Conservation (phyloP, 2,113 vertebrate genomes). For the Xenopus laevis region DNA sequence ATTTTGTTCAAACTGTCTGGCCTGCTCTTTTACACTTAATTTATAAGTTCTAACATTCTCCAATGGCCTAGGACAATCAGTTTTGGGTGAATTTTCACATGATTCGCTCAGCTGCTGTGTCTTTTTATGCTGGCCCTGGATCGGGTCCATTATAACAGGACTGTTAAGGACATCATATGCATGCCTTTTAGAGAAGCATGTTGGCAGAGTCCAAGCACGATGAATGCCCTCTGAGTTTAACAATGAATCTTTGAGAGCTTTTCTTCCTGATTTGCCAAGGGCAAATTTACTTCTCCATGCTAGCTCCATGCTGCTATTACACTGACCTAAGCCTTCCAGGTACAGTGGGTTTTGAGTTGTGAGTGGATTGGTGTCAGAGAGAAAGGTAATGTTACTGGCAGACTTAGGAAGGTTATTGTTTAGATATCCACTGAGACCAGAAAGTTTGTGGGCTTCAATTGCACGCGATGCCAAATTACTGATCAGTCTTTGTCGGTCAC, state of each 20-base stretch:
- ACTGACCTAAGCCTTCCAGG: slow-evolving; percentile 62
- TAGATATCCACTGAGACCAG: slow-evolving; percentile 72
- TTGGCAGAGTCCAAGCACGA: slow-evolving; percentile 69
- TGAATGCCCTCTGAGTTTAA: slow-evolving; percentile 55
- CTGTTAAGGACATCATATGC: slow-evolving; percentile 57
- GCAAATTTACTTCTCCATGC: slow-evolving; percentile 62
- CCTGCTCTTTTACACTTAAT: slow-evolving; percentile 76
- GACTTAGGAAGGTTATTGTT: slow-evolving; percentile 74
- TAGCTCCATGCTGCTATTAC: slow-evolving; percentile 58
- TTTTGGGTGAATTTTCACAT: slow-evolving; percentile 34
- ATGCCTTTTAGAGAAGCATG: slow-evolving; percentile 58
- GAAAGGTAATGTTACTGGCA: slow-evolving; percentile 77
- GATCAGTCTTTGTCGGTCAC: slow-evolving; percentile 75
- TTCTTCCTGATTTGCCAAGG: slow-evolving; percentile 58
- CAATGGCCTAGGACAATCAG: slow-evolving; percentile 37
- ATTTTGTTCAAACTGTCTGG: slow-evolving; percentile 74
- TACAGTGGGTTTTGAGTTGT: slow-evolving; percentile 76
- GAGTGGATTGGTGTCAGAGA: slow-evolving; percentile 75
- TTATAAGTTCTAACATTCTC: slow-evolving; percentile 54
- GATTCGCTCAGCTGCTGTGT: slow-evolving; percentile 52
- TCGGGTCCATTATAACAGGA: slow-evolving; percentile 66
- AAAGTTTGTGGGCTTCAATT: slow-evolving; percentile 72
- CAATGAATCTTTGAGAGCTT: slow-evolving; percentile 63
- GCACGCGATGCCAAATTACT: slow-evolving; percentile 77
- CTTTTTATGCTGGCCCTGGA: slow-evolving; percentile 69